These are phyloP conservation scores for Caradrina clavipalpis DNA, from an alignment of 2,888 invertebrate species.

Conservation along the genomic window DNA sequence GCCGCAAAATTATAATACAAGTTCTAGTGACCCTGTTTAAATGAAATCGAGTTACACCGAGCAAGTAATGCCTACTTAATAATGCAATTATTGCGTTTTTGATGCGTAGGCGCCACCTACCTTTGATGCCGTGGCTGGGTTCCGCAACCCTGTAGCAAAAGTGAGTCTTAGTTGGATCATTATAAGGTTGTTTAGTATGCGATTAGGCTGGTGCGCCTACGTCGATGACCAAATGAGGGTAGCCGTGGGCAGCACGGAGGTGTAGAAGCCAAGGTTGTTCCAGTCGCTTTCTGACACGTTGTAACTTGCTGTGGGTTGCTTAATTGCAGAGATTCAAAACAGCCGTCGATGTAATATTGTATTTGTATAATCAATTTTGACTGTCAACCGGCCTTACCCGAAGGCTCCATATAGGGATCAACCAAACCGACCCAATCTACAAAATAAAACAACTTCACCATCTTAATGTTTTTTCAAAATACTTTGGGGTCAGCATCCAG, in stretches of 20 bases:
- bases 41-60: conserved; percentile 55
- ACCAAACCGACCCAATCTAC: conserved; percentile 4
- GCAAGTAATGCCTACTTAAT: conserved; percentile 66
- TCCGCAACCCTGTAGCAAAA: conserved; percentile 86
- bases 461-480: conserved; percentile 1
- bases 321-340: conserved; percentile 85
- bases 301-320: conserved; percentile 85
- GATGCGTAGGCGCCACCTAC: conserved; percentile 83
- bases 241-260: conserved; percentile 89
- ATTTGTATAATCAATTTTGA: conserved; percentile 61
- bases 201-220: conserved; percentile 87
- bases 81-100: conserved; percentile 78
- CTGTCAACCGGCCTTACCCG: conserved; percentile 61
- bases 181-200: conserved; percentile 87
- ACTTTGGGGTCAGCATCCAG: neutral
- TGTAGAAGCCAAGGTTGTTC: conserved; percentile 89
- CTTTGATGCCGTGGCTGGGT: conserved; percentile 76
- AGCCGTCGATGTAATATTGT: conserved; percentile 74
- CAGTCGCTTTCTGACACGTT: conserved; percentile 85
- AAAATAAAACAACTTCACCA: conserved; percentile 1
- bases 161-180: conserved; percentile 83
- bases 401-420: conserved; percentile 38
- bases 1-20: conserved; percentile 40
- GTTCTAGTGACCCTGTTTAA: conserved; percentile 60
- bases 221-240: conserved; percentile 89